These are phyloP conservation scores for Gastracanthus pulcherrimus DNA, from an alignment of 2,888 invertebrate species.

Conservation along the genomic window DNA sequence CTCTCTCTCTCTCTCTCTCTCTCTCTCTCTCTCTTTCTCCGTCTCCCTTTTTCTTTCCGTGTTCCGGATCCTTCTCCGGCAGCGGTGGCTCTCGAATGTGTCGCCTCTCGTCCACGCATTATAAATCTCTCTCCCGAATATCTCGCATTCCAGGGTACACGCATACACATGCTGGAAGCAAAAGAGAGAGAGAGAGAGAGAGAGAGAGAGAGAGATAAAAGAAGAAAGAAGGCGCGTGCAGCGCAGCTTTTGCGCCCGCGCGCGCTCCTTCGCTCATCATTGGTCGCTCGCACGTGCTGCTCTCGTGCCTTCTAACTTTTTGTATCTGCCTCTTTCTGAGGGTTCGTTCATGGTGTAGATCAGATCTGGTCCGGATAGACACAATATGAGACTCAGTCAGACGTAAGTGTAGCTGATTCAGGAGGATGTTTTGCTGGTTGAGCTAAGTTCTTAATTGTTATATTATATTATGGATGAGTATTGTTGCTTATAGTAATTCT, in stretches of 20 bases:
- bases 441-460: no score
- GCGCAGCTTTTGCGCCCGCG: slow-evolving; percentile 9
- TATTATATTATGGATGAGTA: no score
- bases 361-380: no score
- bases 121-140: slow-evolving; percentile 54
- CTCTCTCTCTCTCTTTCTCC: neutral
- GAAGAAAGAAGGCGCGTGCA: neutral
- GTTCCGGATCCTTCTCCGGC: no score
- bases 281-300: slow-evolving; percentile 37
- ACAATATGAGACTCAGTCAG: no score
- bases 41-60: neutral
- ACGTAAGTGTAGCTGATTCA: no score
- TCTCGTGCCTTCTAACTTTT: slow-evolving; percentile 6
- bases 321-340: no score
- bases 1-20: neutral
- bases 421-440: no score
- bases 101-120: slow-evolving; percentile 5
- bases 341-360: no score
- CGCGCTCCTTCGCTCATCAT: no score
- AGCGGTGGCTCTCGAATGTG: no score
- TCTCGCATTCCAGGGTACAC: slow-evolving; percentile 33
- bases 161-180: neutral
- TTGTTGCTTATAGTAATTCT: no score
- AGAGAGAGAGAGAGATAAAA: neutral
- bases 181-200: neutral